phyloP scores from a whole-genome alignment of 2,888 invertebrate species.

The Drosophila quinaria region DNA sequence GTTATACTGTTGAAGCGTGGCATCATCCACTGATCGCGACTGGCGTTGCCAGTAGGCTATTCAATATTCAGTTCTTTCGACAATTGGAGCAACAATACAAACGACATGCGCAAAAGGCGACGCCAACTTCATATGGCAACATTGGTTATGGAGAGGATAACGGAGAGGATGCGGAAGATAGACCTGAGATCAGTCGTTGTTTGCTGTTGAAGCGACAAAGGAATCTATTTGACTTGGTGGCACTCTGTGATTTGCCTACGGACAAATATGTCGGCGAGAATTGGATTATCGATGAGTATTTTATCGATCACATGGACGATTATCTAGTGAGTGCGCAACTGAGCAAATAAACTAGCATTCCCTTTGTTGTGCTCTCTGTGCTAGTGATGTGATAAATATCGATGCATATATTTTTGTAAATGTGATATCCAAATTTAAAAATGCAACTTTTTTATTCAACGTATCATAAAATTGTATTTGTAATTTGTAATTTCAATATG shows the following conservation, averaged over 20 bases:
- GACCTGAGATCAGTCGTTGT: slow-evolving; percentile 54
- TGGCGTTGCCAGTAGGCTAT: slow-evolving; percentile 10
- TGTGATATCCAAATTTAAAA: not conserved
- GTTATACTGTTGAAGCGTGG: slow-evolving; percentile 11
- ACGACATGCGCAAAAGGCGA: slow-evolving; percentile 58
- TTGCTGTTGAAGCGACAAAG: slow-evolving; percentile 68
- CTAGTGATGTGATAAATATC: not conserved
- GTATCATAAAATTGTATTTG: too few species aligned
- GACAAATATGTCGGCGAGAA: slow-evolving; percentile 80
- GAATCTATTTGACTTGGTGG: slow-evolving; percentile 82
- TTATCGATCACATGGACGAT: slow-evolving; percentile 78
- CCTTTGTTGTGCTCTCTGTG: not conserved
- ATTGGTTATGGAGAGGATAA: slow-evolving; percentile 26
- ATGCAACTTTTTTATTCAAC: not conserved
- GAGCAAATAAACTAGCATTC: slow-evolving; percentile 10
- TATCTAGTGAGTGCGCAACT: slow-evolving; percentile 78
- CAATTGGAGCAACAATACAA: slow-evolving; percentile 72
- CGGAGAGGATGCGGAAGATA: slow-evolving; percentile 20
- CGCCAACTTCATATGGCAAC: slow-evolving; percentile 37
- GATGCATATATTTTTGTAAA: not conserved
- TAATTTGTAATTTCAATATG: too few species aligned
- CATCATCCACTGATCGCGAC: not conserved
- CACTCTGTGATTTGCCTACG: slow-evolving; percentile 76
- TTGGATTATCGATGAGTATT: slow-evolving; percentile 84
- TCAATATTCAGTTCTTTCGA: slow-evolving; percentile 83